Conservation (phyloP, 2,113 vertebrate species). For the Tetrax tetrax region DNA sequence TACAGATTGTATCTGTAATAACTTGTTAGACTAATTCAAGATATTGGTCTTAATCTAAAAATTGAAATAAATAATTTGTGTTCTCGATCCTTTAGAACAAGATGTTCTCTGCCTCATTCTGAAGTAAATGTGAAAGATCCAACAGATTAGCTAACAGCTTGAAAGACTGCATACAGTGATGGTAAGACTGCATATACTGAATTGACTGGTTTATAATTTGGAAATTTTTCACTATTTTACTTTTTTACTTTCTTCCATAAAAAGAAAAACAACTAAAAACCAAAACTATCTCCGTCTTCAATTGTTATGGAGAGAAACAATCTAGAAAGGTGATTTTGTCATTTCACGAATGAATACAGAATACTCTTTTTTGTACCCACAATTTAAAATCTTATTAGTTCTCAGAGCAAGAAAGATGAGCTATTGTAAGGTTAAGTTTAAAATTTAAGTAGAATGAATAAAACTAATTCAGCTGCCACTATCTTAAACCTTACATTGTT, state of each 20-base stretch:
- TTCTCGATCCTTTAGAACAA: not conserved
- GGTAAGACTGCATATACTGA: not conserved
- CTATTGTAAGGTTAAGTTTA: not conserved
- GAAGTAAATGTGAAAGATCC: not conserved
- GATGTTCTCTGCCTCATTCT: not conserved
- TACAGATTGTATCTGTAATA: not conserved
- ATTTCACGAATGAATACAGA: not conserved
- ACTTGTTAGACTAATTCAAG: not conserved
- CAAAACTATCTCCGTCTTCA: not conserved
- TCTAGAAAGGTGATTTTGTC: not conserved
- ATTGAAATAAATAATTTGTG: not conserved
- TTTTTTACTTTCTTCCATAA: not conserved
- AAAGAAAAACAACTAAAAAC: not conserved
- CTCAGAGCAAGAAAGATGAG: not conserved
- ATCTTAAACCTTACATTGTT: accelerated
- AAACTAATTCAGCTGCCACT: not conserved
- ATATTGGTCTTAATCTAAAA: not conserved
- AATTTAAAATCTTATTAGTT: not conserved
- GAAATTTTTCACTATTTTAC: not conserved
- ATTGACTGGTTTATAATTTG: not conserved
- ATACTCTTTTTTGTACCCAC: not conserved
- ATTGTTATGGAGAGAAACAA: not conserved
- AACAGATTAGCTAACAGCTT: conserved; percentile 9
- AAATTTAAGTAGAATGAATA: not conserved
- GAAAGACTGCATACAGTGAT: not conserved